Evolutionary conservation across 2,797 vertebrate species (phyloP).

Genomic region (Euphonia xanthogaster): DNA sequence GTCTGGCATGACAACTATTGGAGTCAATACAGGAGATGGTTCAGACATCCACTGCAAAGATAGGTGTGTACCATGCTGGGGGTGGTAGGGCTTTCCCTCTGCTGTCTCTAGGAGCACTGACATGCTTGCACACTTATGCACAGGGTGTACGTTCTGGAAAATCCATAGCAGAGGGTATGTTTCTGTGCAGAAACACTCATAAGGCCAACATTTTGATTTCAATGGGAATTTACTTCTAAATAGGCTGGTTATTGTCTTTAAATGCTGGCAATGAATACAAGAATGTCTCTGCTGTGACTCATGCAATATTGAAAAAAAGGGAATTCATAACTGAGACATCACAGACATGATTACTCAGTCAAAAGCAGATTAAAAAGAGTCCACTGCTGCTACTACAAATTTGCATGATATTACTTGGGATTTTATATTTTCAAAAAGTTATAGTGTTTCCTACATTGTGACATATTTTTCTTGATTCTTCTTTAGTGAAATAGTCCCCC

Average conservation of each 20-base stretch:
- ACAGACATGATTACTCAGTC: neutral
- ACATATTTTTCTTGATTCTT: neutral
- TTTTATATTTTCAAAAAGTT: neutral
- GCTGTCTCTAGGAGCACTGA: accelerated
- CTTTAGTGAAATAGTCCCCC: neutral
- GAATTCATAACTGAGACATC: neutral
- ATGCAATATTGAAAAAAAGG: neutral
- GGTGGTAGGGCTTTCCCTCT: neutral
- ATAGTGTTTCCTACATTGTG: neutral
- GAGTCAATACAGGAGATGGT: neutral
- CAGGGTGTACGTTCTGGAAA: neutral
- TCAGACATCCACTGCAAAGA: neutral
- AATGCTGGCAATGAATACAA: neutral
- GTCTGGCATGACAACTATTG: neutral
- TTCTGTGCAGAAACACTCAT: neutral
- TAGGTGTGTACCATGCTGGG: neutral
- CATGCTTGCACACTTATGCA: neutral
- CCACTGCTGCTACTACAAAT: neutral
- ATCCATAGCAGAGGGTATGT: neutral
- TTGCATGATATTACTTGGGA: neutral
- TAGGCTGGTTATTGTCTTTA: neutral
- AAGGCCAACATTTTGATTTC: neutral
- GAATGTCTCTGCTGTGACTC: constrained; percentile 22
- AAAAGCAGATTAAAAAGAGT: neutral
- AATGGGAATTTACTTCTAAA: neutral